These are phyloP conservation scores for Pseudorhiza aurosa DNA, from an alignment of 30 jellyfish, hydroid and myxozoan species.

Conservation along the genomic window DNA sequence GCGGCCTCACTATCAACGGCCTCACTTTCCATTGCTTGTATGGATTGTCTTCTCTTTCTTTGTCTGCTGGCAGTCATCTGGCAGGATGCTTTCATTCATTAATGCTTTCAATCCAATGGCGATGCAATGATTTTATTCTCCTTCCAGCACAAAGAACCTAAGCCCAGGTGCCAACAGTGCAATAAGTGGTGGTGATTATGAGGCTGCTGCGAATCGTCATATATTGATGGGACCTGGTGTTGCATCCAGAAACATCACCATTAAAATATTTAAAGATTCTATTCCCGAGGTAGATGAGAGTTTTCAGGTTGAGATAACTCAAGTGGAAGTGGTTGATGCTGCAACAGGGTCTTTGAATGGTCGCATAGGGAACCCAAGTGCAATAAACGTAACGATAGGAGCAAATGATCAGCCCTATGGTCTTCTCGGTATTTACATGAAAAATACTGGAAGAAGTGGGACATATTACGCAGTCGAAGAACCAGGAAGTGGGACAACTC, in stretches of 20 bases:
- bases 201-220: conserved; percentile 13
- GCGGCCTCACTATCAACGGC: no score
- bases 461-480: conserved; percentile 54
- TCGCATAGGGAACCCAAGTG: conserved; percentile 34
- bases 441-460: conserved; percentile 50
- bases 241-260: conserved; percentile 23
- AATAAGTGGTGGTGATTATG: conserved; percentile 65
- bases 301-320: conserved; percentile 61
- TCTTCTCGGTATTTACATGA: conserved; percentile 48
- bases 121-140: no score
- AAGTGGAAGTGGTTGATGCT: conserved; percentile 59
- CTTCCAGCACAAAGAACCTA: neutral
- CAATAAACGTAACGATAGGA: conserved; percentile 70
- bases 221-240: conserved; percentile 50
- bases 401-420: conserved; percentile 96
- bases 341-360: conserved; percentile 32
- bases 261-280: conserved; percentile 61
- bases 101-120: no score
- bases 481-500: conserved; percentile 66
- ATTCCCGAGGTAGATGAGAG: conserved; percentile 84
- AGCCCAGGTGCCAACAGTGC: conserved; percentile 60
- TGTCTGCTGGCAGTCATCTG: no score
- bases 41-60: no score
- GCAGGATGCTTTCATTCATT: no score
- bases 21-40: no score